phyloP scores from a whole-genome alignment of 2,797 vertebrate genomes.

The Arremon brunneinucha region DNA sequence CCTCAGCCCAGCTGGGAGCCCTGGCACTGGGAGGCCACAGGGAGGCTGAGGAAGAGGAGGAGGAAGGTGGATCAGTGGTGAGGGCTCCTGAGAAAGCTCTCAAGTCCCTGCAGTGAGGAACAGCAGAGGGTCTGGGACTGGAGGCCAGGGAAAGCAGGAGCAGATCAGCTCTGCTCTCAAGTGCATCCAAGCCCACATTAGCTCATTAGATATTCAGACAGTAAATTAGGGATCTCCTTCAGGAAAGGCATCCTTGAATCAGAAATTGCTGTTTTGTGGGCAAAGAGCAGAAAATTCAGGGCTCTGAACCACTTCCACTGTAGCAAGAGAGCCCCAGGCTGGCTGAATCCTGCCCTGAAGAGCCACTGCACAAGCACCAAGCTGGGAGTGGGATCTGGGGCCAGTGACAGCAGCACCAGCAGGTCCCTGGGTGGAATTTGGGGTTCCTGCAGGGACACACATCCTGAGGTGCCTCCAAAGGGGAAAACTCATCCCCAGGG shows the following conservation, averaged over 20 bases:
- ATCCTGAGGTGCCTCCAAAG: not conserved
- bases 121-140: not conserved
- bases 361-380: not conserved
- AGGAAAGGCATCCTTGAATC: not conserved
- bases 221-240: not conserved
- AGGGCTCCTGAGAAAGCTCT: not conserved
- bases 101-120: not conserved
- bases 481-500: not conserved
- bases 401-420: not conserved
- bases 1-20: not conserved
- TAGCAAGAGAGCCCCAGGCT: not conserved
- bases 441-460: rapidly evolving
- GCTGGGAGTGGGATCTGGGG: not conserved
- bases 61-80: not conserved
- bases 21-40: not conserved
- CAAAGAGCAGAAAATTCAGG: not conserved
- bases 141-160: not conserved
- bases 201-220: not conserved
- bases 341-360: not conserved
- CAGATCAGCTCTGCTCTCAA: not conserved
- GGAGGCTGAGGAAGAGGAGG: not conserved
- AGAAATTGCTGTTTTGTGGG: not conserved
- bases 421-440: not conserved
- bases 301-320: not conserved
- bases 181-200: not conserved